Conservation (phyloP, 2,888 invertebrate genomes). For the Seira ritae region DNA sequence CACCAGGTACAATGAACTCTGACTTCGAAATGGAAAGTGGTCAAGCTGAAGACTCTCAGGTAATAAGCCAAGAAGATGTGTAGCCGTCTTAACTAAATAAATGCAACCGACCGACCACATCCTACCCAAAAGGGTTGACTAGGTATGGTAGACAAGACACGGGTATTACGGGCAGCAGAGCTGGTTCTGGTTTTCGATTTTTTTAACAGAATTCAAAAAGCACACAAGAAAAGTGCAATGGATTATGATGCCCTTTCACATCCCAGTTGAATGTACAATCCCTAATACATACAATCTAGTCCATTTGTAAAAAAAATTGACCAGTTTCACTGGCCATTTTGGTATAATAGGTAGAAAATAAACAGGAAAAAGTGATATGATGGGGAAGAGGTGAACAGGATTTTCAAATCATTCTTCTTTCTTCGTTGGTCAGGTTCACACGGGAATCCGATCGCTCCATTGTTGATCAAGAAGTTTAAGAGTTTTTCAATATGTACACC, state of each 20-base stretch:
- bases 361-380: conserved; percentile 24
- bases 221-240: neutral
- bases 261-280: neutral
- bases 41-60: neutral
- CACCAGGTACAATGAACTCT: conserved; percentile 51
- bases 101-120: neutral
- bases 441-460: conserved; percentile 19
- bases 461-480: conserved; percentile 32
- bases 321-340: too few species aligned
- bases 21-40: conserved; percentile 53
- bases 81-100: neutral
- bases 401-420: conserved; percentile 50
- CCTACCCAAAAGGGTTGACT: neutral
- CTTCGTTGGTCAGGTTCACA: conserved; percentile 43
- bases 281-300: too few species aligned
- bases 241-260: neutral
- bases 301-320: conserved; percentile 20
- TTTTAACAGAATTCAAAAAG: neutral
- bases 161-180: neutral
- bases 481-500: conserved; percentile 28
- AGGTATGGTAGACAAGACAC: neutral
- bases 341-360: conserved; percentile 18
- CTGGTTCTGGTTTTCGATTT: too few species aligned
- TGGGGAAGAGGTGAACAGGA: conserved; percentile 42
- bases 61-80: too few species aligned